Evolutionary conservation across 2,113 vertebrate genomes (phyloP).

Genomic region (Pimephales promelas): DNA sequence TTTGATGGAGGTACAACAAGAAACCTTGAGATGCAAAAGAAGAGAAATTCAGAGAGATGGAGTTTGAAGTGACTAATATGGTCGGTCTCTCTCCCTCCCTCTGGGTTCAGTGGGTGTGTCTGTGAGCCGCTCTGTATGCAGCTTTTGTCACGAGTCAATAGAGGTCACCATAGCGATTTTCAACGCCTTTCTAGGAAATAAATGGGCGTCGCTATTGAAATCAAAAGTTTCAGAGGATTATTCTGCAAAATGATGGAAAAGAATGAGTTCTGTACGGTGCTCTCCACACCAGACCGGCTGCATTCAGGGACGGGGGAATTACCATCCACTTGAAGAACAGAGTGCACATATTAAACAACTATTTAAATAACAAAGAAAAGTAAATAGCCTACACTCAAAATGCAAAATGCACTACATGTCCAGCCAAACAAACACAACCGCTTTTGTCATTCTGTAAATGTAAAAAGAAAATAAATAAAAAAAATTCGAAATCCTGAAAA

Average conservation of each 20-base stretch:
- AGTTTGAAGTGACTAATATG: constrained; percentile 26
- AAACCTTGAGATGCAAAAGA: constrained; percentile 7
- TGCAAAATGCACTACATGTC: neutral
- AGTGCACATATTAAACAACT: neutral
- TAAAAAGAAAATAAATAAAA: neutral
- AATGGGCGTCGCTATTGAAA: constrained; percentile 25
- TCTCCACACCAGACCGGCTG: neutral
- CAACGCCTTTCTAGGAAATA: constrained; percentile 69
- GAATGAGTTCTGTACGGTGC: neutral
- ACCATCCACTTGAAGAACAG: neutral
- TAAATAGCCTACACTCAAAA: neutral
- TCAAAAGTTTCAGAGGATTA: neutral
- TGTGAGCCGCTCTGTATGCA: constrained; percentile 78
- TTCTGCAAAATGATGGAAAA: neutral
- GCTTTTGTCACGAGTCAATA: constrained; percentile 81
- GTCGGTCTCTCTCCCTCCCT: neutral
- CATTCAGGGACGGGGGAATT: neutral
- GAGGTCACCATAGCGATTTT: constrained; percentile 80
- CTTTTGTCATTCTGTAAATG: neutral
- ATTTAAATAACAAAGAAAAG: neutral
- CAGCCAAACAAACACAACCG: neutral
- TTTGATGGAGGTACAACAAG: constrained; percentile 17
- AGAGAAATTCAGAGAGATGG: neutral
- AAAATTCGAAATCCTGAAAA: neutral
- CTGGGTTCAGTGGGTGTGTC: constrained; percentile 47